Conservation (phyloP, 1,140 invertebrate species). For the Bactericera cockerelli region DNA sequence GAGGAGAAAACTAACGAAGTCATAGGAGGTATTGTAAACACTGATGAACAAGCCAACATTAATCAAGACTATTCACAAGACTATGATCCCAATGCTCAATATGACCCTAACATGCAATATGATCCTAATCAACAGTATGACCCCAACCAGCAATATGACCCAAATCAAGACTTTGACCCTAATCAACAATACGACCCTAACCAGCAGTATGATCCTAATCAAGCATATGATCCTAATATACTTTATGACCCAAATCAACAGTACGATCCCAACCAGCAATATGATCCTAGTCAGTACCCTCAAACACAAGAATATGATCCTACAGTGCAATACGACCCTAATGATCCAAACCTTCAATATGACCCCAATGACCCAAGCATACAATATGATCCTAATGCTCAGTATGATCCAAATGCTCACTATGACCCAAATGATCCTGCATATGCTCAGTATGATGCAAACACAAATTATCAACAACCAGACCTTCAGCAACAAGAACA, state of each 20-base stretch:
- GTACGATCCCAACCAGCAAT: neutral
- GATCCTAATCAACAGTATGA: neutral
- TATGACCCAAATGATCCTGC: neutral
- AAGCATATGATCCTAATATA: neutral
- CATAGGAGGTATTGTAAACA: too few species aligned
- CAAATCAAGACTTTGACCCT: neutral
- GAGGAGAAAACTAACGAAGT: too few species aligned
- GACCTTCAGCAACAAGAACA: too few species aligned
- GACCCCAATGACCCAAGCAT: neutral
- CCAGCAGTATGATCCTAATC: neutral
- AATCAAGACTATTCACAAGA: neutral
- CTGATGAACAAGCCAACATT: too few species aligned
- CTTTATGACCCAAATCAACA: slow-evolving; percentile 4
- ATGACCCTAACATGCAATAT: neutral
- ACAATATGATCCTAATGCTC: neutral
- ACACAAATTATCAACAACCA: too few species aligned
- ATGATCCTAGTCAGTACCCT: neutral
- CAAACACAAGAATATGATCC: slow-evolving; percentile 1
- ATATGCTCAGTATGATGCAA: neutral
- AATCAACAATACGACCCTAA: slow-evolving; percentile 5
- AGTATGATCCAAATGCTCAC: slow-evolving; percentile 2
- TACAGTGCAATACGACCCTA: neutral
- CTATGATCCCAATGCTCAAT: neutral
- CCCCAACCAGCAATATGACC: slow-evolving; percentile 3
- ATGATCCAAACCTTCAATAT: neutral